phyloP scores from a whole-genome alignment of 2,888 invertebrate genomes.

The Spialia ferax region DNA sequence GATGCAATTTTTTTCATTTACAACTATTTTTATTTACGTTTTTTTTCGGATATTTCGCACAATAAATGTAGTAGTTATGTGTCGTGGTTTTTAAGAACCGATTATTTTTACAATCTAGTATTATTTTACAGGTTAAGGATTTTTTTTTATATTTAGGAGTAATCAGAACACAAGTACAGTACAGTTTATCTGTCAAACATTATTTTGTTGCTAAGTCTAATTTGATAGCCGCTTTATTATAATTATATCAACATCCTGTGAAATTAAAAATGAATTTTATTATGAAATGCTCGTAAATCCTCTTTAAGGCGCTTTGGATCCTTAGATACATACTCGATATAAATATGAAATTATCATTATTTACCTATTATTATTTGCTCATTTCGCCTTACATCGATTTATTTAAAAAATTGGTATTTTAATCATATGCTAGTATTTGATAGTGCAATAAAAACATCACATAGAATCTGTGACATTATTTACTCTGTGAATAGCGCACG shows the following conservation, averaged over 20 bases:
- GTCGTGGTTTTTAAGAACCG: conserved; percentile 34
- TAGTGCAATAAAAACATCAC: conserved; percentile 53
- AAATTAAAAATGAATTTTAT: background rate
- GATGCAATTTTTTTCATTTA: conserved; percentile 58
- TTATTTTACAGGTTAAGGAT: conserved; percentile 38
- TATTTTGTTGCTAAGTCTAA: conserved; percentile 34
- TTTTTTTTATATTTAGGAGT: conserved; percentile 26
- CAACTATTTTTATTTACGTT: conserved; percentile 29
- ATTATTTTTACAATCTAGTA: conserved; percentile 38
- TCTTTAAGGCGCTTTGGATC: conserved; percentile 16
- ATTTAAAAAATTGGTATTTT: conserved; percentile 48
- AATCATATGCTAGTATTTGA: conserved; percentile 46
- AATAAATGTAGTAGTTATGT: conserved; percentile 42
- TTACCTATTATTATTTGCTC: conserved; percentile 61
- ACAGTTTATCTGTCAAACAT: conserved; percentile 32
- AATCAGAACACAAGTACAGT: conserved; percentile 32
- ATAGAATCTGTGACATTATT: conserved; percentile 29
- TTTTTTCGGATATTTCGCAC: conserved; percentile 48
- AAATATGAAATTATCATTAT: conserved; percentile 44
- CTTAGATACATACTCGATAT: conserved; percentile 43
- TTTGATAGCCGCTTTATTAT: conserved; percentile 2
- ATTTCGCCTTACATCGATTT: conserved; percentile 77
- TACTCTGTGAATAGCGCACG: background rate
- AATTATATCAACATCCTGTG: background rate
- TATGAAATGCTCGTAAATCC: conserved; percentile 26